Evolutionary conservation across 2,113 vertebrate genomes (phyloP).

Genomic region (Capreolus pygargus): DNA sequence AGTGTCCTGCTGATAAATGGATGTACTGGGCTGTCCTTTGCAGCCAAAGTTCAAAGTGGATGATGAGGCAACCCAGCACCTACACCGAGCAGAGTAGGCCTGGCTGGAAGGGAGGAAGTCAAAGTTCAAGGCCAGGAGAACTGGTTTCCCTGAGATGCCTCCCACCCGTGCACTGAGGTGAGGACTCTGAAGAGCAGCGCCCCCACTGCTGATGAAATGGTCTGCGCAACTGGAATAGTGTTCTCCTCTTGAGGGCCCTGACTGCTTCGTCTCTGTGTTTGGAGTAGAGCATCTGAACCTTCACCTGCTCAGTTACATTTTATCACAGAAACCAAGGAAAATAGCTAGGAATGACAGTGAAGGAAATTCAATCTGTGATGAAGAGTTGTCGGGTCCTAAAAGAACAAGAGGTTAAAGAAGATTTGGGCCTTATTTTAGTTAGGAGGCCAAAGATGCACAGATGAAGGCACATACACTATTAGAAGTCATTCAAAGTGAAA

Average conservation of each 20-base stretch:
- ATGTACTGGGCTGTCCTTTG: too few relatives aligned
- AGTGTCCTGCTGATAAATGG: not conserved
- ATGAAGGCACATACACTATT: constrained; percentile 86
- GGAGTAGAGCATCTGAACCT: not conserved
- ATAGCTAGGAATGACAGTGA: constrained; percentile 83
- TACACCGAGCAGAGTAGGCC: not conserved
- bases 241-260: not conserved
- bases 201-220: not conserved
- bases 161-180: fast-evolving
- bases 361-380: constrained; percentile 88
- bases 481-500: constrained; percentile 88
- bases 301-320: not conserved
- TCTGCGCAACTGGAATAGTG: fast-evolving
- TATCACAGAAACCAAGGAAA: not conserved
- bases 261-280: not conserved
- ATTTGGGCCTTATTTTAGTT: constrained; percentile 85
- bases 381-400: constrained; percentile 88
- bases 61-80: not conserved
- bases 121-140: not conserved
- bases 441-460: constrained; percentile 84
- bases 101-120: not conserved
- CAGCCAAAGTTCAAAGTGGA: not conserved
- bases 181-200: too few relatives aligned
- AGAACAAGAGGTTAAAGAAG: constrained; percentile 86
- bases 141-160: not conserved